A percentile compares a stretch with the other conserved stretches of the same genome.
phyloP scores from a whole-genome alignment of 2,113 vertebrate genomes.

The Nicator chloris region DNA sequence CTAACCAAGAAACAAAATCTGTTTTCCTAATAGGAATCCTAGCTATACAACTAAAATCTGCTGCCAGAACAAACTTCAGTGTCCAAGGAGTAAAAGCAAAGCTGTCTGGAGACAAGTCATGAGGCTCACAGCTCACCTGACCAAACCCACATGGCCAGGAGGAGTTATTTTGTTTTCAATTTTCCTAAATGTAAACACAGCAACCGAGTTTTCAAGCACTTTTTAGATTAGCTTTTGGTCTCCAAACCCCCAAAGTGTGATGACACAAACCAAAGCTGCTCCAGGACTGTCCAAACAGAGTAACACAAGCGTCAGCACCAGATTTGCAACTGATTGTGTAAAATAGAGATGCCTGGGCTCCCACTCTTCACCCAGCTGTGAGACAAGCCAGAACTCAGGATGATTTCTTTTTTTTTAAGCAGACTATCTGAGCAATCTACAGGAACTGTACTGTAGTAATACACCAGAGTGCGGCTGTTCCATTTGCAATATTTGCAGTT shows the following conservation, averaged over 20 bases:
- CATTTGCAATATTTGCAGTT: background rate
- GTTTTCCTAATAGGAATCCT: background rate
- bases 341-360: background rate
- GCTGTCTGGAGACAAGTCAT: background rate
- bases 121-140: background rate
- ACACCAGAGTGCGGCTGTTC: background rate
- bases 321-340: background rate
- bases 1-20: background rate
- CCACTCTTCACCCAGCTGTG: background rate
- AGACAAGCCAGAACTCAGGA: background rate
- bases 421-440: background rate
- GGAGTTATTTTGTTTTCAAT: background rate
- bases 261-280: background rate
- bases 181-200: background rate
- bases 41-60: background rate
- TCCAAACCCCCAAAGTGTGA: background rate
- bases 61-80: background rate
- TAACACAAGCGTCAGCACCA: background rate
- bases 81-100: background rate
- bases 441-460: background rate
- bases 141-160: background rate
- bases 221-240: background rate
- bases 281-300: background rate
- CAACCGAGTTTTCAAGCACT: background rate
- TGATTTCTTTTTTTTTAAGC: background rate